Evolutionary conservation across 2,888 invertebrate species (phyloP), one percentile per base, ranked within the genome.

Genomic region (Koerneria pararmatus): DNA sequence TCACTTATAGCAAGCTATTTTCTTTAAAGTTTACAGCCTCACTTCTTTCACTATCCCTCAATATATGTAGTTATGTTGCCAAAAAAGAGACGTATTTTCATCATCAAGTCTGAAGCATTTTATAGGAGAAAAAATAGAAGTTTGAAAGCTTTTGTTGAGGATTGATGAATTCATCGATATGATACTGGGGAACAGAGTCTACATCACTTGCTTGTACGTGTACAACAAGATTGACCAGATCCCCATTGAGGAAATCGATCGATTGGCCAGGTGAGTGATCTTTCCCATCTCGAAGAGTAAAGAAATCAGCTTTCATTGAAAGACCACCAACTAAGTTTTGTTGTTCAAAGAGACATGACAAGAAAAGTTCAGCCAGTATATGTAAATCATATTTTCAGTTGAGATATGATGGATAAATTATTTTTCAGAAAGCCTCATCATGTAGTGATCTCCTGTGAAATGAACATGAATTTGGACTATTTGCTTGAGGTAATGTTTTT

Each of bases 201-300:
- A 97, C 86, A 88, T 98, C 83, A 94, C 95, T 64, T 99, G 98
- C 85, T 86, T 99, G 65, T 98, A 97, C 86, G 86, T 97, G 65
- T 98, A 97, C 87, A 99, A 99, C 86, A 99, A 99, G 88, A 94
- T 98, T 79, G 98, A 99, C 89, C 95, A 98, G 87, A 93, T 98
- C 81, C 93, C 95, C 61, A 93, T 99, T 75, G 97, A 99, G 86
- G 80, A 81, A 63, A 69, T 83, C 59, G 83, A 83, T 64, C 72
- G 80, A 35, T 89, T 98, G 84, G 97, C 97, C 3, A 88, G 79
- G 64, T 63, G 37, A 24, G n/a, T n/a, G 2, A 35, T 35, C n/a
- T 53, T 19, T 53, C 5, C 31, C 15, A 19, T n/a, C 29, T 29
- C 2, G 24, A 8, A 22, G 6, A 27, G 51, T 22, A 51, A 6